Evolutionary conservation across 2,888 invertebrate genomes (phyloP), one percentile per base, ranked within the genome.

Genomic region (Chironomus tentans): DNA sequence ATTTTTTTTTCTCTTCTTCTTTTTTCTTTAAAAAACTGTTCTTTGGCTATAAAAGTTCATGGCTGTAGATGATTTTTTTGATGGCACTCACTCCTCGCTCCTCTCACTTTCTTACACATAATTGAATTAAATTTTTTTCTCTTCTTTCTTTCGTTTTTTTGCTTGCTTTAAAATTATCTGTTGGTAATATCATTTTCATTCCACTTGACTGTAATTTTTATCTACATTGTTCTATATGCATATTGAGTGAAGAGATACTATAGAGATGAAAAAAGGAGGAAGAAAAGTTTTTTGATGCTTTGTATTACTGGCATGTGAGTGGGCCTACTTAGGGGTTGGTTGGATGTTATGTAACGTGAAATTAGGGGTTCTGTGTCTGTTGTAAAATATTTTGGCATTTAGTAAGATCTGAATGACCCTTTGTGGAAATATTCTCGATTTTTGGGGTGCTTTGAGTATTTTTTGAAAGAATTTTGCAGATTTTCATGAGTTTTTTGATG

Each of bases 91-190:
- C 13, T 24, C 50, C 21, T 13, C 21, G 13, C 24, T 24, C 50
- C 24, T 21, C 24, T 13, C 65, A 24, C 24, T 21, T 21, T 38
- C 10, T n/a, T 38, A 18, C 12, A 68, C 15, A 68, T 73, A 73
- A 73, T 73, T 62, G 72, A 73, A 73, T 73, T 62, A 61, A 62
- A 56, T 73, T 73, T 73, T 21, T 73, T 73, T 12, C 10, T 10
- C 10, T 1, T 10, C 10, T 10, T 38, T 38, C 38, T 38, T 38
- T 38, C 28, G 3, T 38, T 38, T 38, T 38, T 38, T 38, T 28
- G 12, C 62, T 62, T 22, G 13, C 65, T 73, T 73, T 62, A 73
- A 73, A 73, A 73, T 73, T 73, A 73, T 73, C 72, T 73, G 72
- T 62, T 71, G 24, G 71, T 48, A 71, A 71, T 71, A 22, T 50